Evolutionary conservation across 1,140 invertebrate genomes (phyloP), one percentile per base, ranked within the genome.

Genomic region (Neodiprion lecontei): DNA sequence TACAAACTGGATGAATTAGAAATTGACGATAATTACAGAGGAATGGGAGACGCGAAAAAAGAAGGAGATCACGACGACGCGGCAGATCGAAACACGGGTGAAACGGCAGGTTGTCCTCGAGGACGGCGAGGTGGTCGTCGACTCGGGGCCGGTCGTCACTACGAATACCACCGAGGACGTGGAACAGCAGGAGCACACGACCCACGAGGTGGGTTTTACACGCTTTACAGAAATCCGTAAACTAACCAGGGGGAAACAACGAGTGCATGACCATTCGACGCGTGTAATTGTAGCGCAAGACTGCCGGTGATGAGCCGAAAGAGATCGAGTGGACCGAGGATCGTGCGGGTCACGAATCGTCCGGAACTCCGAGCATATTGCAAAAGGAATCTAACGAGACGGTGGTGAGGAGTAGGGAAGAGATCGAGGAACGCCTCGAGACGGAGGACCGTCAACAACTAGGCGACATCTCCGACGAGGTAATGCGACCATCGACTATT

Each of bases 21-120:
- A 40, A 40, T 40, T 40, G 28, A 40, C 5, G 28, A 40, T 40
- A 70, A 80, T 91, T 90, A 61, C 91, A 96, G 95, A 97, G 88
- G 95, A 97, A 94, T 96, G 95, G 94, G 93, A 96, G 81, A 96
- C 94, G 74, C 94, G 94, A 82, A 95, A 95, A 87, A 95, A 94
- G 85, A 94, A 94, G 76, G 95, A 96, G 88, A 91, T 96, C 83
- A 95, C 94, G 69, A 97, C 95, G 69, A 96, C 94, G 66, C 91
- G 95, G 75, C 95, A 97, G 86, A 96, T 97, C 76, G 95, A 96
- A 82, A 97, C 95, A 9, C 89, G 95, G 75, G 95, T 97, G 1
- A 96, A 97, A 84, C 89, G 96, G n/a, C 95, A 97, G 84, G 91
- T 97, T 28, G 91, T 96, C 67, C 88, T 97, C 68, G 95, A 97